Evolutionary conservation across 2,797 vertebrate genomes (phyloP), one percentile per base, ranked within the genome.

Genomic region (Lateolabrax maculatus): DNA sequence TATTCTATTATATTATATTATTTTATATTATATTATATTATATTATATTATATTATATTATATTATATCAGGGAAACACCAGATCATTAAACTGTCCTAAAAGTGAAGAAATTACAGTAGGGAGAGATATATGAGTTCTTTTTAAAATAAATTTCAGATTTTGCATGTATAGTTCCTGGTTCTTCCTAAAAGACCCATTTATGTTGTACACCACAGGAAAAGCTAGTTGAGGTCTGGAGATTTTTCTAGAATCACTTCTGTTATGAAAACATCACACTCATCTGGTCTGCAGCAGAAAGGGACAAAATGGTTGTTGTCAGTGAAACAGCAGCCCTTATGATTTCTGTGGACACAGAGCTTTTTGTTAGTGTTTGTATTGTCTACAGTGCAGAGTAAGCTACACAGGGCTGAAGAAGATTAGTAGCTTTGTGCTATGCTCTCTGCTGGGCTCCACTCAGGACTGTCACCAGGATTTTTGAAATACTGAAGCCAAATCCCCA

Each of bases 21-120:
- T 44, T 29, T 60, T 39, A 60, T 31, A 55, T 56, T 27, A 53
- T 52, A 52, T 52, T 52, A 52, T 52, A 27, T 52, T 52, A 52
- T 52, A 52, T 52, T 52, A 52, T 52, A 52, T 25, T 57, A 12
- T 21, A 5, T 2, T 41, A 25, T 6, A 39, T 34, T 34, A 34
- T 34, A 34, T 34, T 34, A 34, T 34, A 34, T 34, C 6, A 34
- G n/a, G n/a, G n/a, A n/a, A n/a, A n/a, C n/a, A n/a, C n/a, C n/a
- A n/a, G n/a, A n/a, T n/a, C n/a, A n/a, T n/a, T n/a, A n/a, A n/a
- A n/a, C n/a, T 18, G 15, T 12, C 37, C 18, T 71, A 5, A 52
- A 29, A 34, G 37, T 23, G 8, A 6, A 41, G 6, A 9, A 19
- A 41, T 15, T 34, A 1, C 13, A 16, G 27, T 21, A 21, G 11